A percentile compares a stretch with the other conserved stretches of the same genome.
These are phyloP conservation scores for Anabas testudineus DNA, from an alignment of 2,797 vertebrate genomes.

Conservation along the genomic window DNA sequence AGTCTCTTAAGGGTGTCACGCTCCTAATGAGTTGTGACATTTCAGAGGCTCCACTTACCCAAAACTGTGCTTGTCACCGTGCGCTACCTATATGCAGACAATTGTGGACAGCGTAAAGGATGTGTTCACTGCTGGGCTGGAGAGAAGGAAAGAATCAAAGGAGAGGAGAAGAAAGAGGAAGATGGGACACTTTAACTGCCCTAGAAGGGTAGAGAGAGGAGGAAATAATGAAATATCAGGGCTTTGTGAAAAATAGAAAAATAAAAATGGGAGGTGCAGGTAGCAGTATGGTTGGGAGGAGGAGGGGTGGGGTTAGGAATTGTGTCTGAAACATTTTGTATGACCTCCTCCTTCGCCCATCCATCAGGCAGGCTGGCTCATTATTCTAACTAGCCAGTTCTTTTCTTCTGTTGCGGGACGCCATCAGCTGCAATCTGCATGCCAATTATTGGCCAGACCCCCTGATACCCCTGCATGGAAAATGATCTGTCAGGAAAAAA, in stretches of 20 bases:
- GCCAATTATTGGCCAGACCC: slow-evolving; percentile 99
- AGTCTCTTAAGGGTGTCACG: slow-evolving; percentile 81
- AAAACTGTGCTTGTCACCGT: slow-evolving; percentile 65
- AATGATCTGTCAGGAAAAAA: slow-evolving; percentile 94
- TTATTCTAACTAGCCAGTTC: slow-evolving; percentile 97
- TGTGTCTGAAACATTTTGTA: slow-evolving; percentile 90
- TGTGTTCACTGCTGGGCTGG: slow-evolving; percentile 15
- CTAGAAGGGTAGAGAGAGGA: slow-evolving; percentile 65
- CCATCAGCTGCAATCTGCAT: slow-evolving; percentile 99
- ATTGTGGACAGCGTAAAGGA: slow-evolving; percentile 14
- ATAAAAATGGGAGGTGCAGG: slow-evolving; percentile 80
- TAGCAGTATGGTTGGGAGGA: slow-evolving; percentile 70
- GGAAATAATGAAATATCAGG: slow-evolving; percentile 87
- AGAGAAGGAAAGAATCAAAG: slow-evolving; percentile 61
- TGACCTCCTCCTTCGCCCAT: slow-evolving; percentile 96
- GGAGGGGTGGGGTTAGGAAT: slow-evolving; percentile 71
- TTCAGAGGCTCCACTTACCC: slow-evolving; percentile 82
- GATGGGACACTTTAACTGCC: slow-evolving; percentile 67
- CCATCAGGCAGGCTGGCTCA: slow-evolving; percentile 96
- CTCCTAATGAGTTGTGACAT: slow-evolving; percentile 91
- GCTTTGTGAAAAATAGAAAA: slow-evolving; percentile 87
- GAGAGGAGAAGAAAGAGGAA: slow-evolving; percentile 74
- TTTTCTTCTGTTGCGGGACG: slow-evolving; percentile 93
- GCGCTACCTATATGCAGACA: slow-evolving; percentile 29
- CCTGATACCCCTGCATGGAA: slow-evolving; percentile 97